Evolutionary conservation across 2,888 invertebrate genomes (phyloP), one percentile per base, ranked within the genome.

Genomic region (Dendrolimus pini): DNA sequence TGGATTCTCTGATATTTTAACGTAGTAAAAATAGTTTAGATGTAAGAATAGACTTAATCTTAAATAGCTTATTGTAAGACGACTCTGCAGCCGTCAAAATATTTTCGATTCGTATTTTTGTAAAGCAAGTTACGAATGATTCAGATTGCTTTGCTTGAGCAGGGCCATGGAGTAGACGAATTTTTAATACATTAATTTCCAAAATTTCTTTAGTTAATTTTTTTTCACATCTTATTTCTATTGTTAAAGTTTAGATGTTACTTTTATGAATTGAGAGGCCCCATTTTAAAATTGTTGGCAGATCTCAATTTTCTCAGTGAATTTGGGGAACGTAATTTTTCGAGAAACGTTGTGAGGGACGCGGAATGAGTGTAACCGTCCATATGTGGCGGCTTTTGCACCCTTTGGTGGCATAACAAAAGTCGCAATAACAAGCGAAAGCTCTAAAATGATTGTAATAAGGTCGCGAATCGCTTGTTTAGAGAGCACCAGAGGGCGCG

Each of bases 101-200:
- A 89, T 89, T 90, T 89, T 89, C 87, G 86, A 90, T 89, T 89
- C 88, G 89, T 89, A 88, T 90, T 89, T 90, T 89, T 89, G 88
- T 89, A 89, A 86, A 85, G 84, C 87, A 88, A 85, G 84, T 86
- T 87, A 85, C 88, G 89, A 89, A 88, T 79, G 89, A 85, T 74
- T 75, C 77, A 72, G 83, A 78, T 82, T 78, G 89, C 89, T 90
- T 89, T 86, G 89, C 89, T 90, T 90, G 83, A 78, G 86, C 88
- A 82, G 88, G 87, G 89, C 89, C 87, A 74, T 75, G 74, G 77
- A 78, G 75, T 72, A 74, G 77, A 74, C 69, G 66, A 68, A 66
- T 67, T 68, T 59, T 42, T 65, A 66, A 69, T 61, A 60, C 65
- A 63, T 68, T 65, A 58, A 70, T 77, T 69, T 61, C 67, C 60